A percentile compares a stretch with the other conserved stretches of the same genome.
phyloP scores from a whole-genome alignment of 2,888 invertebrate genomes.

The Leptopilina syphax region DNA sequence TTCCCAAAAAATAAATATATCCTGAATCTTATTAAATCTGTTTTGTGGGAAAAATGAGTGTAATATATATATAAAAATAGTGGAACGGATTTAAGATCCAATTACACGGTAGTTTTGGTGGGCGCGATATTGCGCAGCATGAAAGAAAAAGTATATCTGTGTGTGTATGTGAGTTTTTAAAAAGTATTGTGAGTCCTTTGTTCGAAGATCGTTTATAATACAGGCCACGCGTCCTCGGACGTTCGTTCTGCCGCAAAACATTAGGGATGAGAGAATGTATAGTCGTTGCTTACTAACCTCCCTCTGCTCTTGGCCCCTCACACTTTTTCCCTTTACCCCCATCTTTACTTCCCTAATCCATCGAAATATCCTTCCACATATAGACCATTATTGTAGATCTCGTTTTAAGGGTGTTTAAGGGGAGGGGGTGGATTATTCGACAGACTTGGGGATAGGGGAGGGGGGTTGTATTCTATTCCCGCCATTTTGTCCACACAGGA shows the following conservation, averaged over 20 bases:
- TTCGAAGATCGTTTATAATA: slow-evolving; percentile 52
- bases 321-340: not conserved
- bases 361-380: slow-evolving; percentile 41
- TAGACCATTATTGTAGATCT: too few species aligned
- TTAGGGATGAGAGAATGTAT: slow-evolving; percentile 1
- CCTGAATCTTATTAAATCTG: not conserved
- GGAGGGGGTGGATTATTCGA: too few species aligned
- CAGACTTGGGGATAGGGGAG: slow-evolving; percentile 34
- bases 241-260: slow-evolving; percentile 35
- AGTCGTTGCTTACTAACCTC: not conserved
- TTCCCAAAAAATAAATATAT: not conserved
- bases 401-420: too few species aligned
- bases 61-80: not conserved
- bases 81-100: slow-evolving; percentile 37
- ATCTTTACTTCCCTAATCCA: slow-evolving; percentile 7
- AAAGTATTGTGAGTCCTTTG: slow-evolving; percentile 41
- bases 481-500: slow-evolving; percentile 61
- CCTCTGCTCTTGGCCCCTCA: not conserved
- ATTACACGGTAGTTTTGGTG: slow-evolving; percentile 50
- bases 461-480: slow-evolving; percentile 49
- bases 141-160: slow-evolving; percentile 8
- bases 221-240: slow-evolving; percentile 54
- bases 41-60: slow-evolving; percentile 1
- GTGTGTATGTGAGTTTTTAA: not conserved
- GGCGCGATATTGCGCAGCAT: slow-evolving; percentile 30